Evolutionary conservation across 2,797 vertebrate species (phyloP), one percentile per base, ranked within the genome.

Genomic region (Spinus pinus): DNA sequence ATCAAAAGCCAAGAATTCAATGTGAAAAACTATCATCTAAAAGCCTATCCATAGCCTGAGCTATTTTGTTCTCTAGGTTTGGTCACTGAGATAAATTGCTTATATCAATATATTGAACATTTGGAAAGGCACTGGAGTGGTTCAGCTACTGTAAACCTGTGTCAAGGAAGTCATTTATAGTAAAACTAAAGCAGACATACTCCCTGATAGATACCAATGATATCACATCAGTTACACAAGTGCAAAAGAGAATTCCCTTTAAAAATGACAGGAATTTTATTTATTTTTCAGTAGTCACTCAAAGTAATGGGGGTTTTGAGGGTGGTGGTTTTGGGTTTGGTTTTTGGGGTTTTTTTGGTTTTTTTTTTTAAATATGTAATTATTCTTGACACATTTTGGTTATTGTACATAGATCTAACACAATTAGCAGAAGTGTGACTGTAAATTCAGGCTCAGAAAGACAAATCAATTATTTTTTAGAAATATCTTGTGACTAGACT

Each of bases 261-360:
- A 46, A 75, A 87, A 82, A 14, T 41, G 0, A 24, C 49, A 30
- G 9, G 30, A 72, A 11, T 46, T 85, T 57, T 60, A 9, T 30
- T 74, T 81, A 8, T 10, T 85, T 62, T 73, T 70, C 30, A 54
- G 18, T 25, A 35, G 9, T 58, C 30, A 31, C 7, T 58, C 16
- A 57, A 42, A 94, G 5, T 23, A 77, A 39, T 42, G 4, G 13
- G 11, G 4, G 1, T 1, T 19, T 78, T 72, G 27, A 23, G 51
- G 7, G 7, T 66, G 9, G 13, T 69, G 6, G 7, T 24, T 25
- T 71, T 28, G 23, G 2, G 2, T 14, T 44, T 5, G 11, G 30
- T 10, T 75, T 61, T 61, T 27, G 30, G 18, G 35, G 35, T 20
- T 58, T 37, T 20, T 12, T 1, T 3, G 0, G 6, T 13, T 1